Evolutionary conservation across 2,888 invertebrate genomes (phyloP).

Genomic region (Sphecodes monilicornis): DNA sequence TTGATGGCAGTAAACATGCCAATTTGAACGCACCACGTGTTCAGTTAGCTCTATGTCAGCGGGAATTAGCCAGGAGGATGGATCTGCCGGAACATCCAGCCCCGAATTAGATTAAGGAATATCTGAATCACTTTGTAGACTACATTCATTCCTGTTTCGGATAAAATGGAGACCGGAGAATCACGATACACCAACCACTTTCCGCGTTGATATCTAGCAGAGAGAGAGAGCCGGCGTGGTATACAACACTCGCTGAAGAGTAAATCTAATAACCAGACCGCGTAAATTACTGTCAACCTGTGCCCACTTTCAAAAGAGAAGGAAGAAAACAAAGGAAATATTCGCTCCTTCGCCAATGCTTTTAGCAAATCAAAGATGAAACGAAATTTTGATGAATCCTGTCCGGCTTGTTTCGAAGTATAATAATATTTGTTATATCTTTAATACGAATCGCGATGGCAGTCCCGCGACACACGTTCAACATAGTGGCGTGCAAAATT

Average conservation of each 20-base stretch:
- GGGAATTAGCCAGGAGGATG: constrained; percentile 10
- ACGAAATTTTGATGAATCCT: neutral
- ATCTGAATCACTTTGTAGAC: constrained; percentile 13
- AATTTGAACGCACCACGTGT: constrained; percentile 7
- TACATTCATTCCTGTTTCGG: constrained; percentile 13
- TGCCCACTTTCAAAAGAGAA: neutral
- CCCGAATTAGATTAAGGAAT: constrained; percentile 10
- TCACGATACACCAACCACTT: neutral
- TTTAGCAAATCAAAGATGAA: neutral
- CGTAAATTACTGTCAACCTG: neutral
- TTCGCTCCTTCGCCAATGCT: neutral
- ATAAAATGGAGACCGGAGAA: neutral
- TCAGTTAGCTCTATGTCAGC: constrained; percentile 19
- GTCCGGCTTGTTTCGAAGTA: neutral
- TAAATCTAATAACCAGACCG: constrained; percentile 4
- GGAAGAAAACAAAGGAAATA: neutral
- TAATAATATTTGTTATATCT: neutral
- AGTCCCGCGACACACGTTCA: neutral
- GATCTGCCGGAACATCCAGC: constrained; percentile 1
- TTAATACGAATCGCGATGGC: neutral
- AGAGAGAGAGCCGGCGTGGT: neutral
- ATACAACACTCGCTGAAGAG: neutral
- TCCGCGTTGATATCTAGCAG: neutral
- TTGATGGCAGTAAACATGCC: neutral
- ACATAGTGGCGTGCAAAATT: too few relatives aligned